Evolutionary conservation across 2,797 vertebrate genomes (phyloP).

Genomic region (Myotis daubentonii): DNA sequence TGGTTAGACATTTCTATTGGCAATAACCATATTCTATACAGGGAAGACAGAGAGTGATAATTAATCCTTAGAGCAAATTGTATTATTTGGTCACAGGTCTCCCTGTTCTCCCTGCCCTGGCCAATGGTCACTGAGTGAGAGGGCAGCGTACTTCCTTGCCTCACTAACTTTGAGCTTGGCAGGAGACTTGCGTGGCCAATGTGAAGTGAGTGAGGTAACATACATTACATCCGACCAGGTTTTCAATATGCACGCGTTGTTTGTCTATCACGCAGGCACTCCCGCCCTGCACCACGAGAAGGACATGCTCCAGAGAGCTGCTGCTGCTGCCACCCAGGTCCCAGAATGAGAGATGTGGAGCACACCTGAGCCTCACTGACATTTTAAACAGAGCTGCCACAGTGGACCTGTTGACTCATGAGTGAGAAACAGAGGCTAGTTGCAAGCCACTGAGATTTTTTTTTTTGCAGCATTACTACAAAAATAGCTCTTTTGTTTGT

Average conservation of each 20-base stretch:
- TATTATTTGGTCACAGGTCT: not conserved
- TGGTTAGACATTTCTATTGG: not conserved
- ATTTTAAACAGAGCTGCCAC: not conserved
- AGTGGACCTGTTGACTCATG: not conserved
- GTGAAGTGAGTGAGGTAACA: not conserved
- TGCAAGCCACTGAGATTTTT: not conserved
- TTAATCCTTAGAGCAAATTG: not conserved
- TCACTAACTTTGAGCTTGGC: not conserved
- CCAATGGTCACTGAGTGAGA: not conserved
- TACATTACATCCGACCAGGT: not conserved
- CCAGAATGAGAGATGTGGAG: not conserved
- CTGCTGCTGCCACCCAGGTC: not conserved
- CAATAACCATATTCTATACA: not conserved
- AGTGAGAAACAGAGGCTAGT: not conserved
- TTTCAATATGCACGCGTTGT: not conserved
- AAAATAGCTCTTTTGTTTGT: conserved; percentile 10
- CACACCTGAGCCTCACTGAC: not conserved
- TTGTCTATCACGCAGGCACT: not conserved
- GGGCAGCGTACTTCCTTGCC: not conserved
- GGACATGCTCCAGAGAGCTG: not conserved
- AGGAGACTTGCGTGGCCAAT: not conserved
- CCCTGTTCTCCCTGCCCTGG: not conserved
- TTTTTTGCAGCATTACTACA: not conserved
- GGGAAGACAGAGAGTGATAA: not conserved
- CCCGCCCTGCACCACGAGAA: rapidly evolving